Evolutionary conservation across 2,888 invertebrate genomes (phyloP).

Genomic region (Eupsilia transversa): DNA sequence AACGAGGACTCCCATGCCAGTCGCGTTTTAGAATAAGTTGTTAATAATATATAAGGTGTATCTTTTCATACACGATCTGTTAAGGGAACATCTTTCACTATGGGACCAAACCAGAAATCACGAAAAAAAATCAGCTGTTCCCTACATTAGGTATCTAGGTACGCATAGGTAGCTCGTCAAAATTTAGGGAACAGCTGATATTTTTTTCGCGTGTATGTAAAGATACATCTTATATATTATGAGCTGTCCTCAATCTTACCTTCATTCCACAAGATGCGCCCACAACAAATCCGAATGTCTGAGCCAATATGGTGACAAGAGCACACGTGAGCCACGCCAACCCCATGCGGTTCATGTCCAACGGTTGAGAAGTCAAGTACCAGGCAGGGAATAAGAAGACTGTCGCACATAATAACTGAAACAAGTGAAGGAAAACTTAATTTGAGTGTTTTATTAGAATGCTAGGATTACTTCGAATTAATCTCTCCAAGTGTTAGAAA

Average conservation of each 20-base stretch:
- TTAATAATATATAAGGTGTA: too few relatives aligned
- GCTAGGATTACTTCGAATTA: neutral
- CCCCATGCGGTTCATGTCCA: slow-evolving; percentile 91
- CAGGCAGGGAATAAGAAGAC: slow-evolving; percentile 93
- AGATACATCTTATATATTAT: too few relatives aligned
- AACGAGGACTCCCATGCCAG: neutral
- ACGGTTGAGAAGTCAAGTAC: slow-evolving; percentile 94
- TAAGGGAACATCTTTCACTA: too few relatives aligned
- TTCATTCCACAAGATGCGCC: slow-evolving; percentile 93
- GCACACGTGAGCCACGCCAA: slow-evolving; percentile 92
- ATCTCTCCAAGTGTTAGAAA: neutral
- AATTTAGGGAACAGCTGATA: too few relatives aligned
- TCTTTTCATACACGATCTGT: too few relatives aligned
- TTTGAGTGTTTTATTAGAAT: neutral
- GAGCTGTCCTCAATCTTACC: slow-evolving; percentile 77
- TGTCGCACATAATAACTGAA: slow-evolving; percentile 93
- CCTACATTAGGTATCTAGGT: too few relatives aligned
- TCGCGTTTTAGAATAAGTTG: neutral
- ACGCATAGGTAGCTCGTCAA: too few relatives aligned
- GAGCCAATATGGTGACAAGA: slow-evolving; percentile 93
- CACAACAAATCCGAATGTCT: slow-evolving; percentile 93
- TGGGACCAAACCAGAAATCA: too few relatives aligned
- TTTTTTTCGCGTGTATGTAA: too few relatives aligned
- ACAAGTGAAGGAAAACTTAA: slow-evolving; percentile 49
- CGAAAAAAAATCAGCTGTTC: too few relatives aligned